These are phyloP conservation scores for Ernsta delagoae DNA, from an alignment of 2,888 invertebrate species.

Conservation along the genomic window DNA sequence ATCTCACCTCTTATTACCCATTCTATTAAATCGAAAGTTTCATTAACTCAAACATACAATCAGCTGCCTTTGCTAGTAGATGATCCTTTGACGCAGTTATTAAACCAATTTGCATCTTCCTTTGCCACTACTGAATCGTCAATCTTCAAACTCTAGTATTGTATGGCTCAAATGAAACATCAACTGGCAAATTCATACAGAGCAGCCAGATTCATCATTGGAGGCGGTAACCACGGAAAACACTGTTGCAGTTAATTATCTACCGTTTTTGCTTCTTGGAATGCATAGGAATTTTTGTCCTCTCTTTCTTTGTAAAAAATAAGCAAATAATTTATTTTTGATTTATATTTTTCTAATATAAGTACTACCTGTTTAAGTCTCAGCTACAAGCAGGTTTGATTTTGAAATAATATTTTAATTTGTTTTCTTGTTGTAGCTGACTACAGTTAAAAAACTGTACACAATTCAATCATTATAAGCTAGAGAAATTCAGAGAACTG, in stretches of 20 bases:
- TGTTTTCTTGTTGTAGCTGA: background rate
- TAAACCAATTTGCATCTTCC: background rate
- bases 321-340: no score
- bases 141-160: background rate
- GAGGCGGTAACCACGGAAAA: no score
- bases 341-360: no score
- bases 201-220: no score
- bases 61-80: background rate
- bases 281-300: no score
- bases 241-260: no score
- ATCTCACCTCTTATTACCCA: constrained; percentile 1
- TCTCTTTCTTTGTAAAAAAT: no score
- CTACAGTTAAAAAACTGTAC: background rate
- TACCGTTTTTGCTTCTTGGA: no score
- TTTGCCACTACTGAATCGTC: background rate
- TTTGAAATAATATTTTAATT: background rate
- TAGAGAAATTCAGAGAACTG: constrained; percentile 4
- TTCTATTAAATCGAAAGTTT: constrained; percentile 3
- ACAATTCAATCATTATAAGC: background rate
- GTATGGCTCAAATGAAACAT: no score
- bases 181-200: no score
- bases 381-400: no score
- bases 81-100: background rate
- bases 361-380: no score
- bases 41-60: background rate